A percentile compares a stretch with the other conserved stretches of the same genome.
phyloP scores from a whole-genome alignment of 2,113 vertebrate genomes.

The Gobiocypris rarus region DNA sequence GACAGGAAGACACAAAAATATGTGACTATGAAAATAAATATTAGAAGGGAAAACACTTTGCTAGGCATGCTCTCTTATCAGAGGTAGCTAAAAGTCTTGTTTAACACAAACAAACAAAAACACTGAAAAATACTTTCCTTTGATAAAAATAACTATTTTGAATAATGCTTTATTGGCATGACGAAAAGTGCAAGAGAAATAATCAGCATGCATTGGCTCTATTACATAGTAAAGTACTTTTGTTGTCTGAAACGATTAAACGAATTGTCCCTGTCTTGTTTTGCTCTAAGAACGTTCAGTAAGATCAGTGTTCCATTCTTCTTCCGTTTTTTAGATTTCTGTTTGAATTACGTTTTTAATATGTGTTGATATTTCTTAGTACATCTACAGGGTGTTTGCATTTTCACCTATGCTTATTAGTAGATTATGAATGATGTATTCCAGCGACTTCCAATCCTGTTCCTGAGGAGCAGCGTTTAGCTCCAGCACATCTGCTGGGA shows the following conservation, averaged over 20 bases:
- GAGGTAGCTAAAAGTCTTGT: background rate
- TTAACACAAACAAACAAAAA: slow-evolving; percentile 11
- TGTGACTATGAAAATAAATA: background rate
- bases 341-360: slow-evolving; percentile 6
- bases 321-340: background rate
- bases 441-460: too few species aligned
- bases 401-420: too few species aligned
- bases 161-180: slow-evolving; percentile 7
- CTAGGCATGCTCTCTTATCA: slow-evolving; percentile 19
- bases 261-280: slow-evolving; percentile 16
- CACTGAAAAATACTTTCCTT: background rate
- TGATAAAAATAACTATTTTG: slow-evolving; percentile 15
- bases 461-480: too few species aligned
- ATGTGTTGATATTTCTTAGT: slow-evolving; percentile 9
- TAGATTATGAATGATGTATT: too few species aligned
- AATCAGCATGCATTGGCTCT: slow-evolving; percentile 25
- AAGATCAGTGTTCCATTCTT: background rate
- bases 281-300: slow-evolving; percentile 16
- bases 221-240: slow-evolving; percentile 26
- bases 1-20: background rate
- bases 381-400: slow-evolving; percentile 13
- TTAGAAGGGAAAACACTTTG: background rate
- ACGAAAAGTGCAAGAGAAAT: slow-evolving; percentile 17
- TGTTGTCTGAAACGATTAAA: slow-evolving; percentile 31
- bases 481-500: background rate